These are phyloP conservation scores for Sitta carolinensis DNA, from an alignment of 2,797 vertebrate species.

Conservation along the genomic window DNA sequence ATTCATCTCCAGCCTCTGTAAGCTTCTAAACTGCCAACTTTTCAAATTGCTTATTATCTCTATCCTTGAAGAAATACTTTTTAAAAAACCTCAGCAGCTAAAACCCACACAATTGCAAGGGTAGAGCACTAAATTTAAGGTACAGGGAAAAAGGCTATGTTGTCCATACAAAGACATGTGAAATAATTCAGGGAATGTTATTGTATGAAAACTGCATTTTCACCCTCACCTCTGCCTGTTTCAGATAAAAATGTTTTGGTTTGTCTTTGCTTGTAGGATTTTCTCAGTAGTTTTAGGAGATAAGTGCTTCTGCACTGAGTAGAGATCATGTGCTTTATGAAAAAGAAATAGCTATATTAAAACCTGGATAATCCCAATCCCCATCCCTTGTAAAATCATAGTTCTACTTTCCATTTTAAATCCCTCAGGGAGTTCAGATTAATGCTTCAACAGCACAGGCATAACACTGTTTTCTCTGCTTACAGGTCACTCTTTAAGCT, in stretches of 20 bases:
- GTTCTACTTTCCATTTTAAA: conserved; percentile 52
- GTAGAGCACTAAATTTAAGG: neutral
- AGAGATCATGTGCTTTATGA: neutral
- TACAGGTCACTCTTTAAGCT: conserved; percentile 33
- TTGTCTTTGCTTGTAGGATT: neutral
- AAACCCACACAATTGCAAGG: neutral
- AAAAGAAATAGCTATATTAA: conserved; percentile 52
- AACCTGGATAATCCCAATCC: conserved; percentile 40
- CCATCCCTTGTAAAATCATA: conserved; percentile 32
- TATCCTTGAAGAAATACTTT: neutral
- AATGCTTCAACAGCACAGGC: neutral
- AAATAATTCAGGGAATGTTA: neutral
- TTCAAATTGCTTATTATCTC: neutral
- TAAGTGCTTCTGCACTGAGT: neutral
- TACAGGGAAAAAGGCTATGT: neutral
- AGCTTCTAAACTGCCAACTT: neutral
- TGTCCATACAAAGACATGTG: neutral
- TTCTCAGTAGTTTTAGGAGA: neutral
- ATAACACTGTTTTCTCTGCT: neutral
- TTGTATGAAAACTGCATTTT: neutral
- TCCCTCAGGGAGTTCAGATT: conserved; percentile 42
- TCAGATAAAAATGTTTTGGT: neutral
- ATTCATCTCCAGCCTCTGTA: neutral
- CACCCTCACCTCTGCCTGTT: neutral
- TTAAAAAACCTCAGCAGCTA: neutral